Base-by-base conservation (phyloP, 37 sponge, comb jelly and placozoan genomes). In the Beroe ovata region DNA sequence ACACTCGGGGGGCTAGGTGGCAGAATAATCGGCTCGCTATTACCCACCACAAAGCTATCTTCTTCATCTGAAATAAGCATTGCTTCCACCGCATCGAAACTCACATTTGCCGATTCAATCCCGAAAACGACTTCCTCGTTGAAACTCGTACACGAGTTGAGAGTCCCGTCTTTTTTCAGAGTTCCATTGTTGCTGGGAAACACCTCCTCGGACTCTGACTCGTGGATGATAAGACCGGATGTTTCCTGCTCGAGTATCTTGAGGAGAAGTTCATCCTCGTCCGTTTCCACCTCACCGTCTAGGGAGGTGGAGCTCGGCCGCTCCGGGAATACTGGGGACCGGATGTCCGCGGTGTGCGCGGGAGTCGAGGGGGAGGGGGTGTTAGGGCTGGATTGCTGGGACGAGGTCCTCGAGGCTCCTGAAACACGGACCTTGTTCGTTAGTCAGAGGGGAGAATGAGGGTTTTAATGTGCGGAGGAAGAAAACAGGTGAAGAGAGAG, bases 71-170 rank as follows among this genome's bases (percentile, higher is more conserved):
- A 47, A 6, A 47, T 11, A 6, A 47, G 54, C 20, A 61, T 3
- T 25, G 3, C 63, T 61, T 61, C 63, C 26, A 26, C 63, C 63
- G 22, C 63, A 26, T 61, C 63, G 28, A 61, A 61, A 25, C 63
- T 61, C 8, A 61, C 63, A 26, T 61, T 25, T 6, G 63, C 20
- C 23, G 63, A 61, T 20, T 69, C 71, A 11, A 69, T 20, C 38
- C 71, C 71, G 32, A 69, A 69, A 6, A 69, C 71, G 6, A 69
- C 71, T 38, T 35, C 71, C 38, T 69, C 71, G 63, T 61, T 61
- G n/a, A 61, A 20, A 25, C 63, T 61, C 3, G 28, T 61, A 25
- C 28, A 26, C 23, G 63, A 61, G 63, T 20, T 61, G 22, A 61
- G 28, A 61, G 63, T 61, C 28, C 26, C 28, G 63, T 61, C 63